Percentiles rank a stretch among this genome's conserved stretches.
Evolutionary conservation across 2,888 invertebrate species (phyloP).

Genomic region (Lasioglossum vierecki): DNA sequence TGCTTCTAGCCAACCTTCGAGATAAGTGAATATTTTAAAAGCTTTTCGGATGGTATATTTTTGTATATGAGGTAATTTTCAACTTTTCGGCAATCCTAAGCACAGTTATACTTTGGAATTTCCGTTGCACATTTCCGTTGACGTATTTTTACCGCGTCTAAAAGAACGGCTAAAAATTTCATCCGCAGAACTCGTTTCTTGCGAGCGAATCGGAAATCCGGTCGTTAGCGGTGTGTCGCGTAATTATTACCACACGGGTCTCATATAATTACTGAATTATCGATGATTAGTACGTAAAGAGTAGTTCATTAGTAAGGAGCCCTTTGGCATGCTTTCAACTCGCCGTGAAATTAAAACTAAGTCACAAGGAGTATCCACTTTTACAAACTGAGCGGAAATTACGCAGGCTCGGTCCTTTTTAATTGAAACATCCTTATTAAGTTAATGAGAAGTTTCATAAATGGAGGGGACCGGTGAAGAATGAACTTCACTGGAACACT

Average conservation of each 20-base stretch:
- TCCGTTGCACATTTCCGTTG: neutral
- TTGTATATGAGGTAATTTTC: neutral
- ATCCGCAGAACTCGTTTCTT: conserved; percentile 2
- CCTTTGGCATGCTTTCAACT: conserved; percentile 41
- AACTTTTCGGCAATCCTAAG: neutral
- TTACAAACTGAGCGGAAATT: conserved; percentile 23
- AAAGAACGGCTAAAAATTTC: neutral
- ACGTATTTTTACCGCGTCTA: neutral
- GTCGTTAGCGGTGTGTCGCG: conserved; percentile 23
- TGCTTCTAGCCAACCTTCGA: neutral
- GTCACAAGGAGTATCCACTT: conserved; percentile 27
- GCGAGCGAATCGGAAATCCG: conserved; percentile 10
- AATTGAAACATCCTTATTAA: conserved; percentile 37
- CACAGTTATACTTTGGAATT: neutral
- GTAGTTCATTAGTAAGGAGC: conserved; percentile 42
- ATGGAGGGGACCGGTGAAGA: neutral
- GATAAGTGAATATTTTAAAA: neutral
- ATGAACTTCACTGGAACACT: neutral
- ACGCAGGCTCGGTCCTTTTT: conserved; percentile 14
- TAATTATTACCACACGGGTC: conserved; percentile 34
- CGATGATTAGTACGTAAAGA: conserved; percentile 44
- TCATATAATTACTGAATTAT: conserved; percentile 49
- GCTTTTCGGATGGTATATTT: neutral
- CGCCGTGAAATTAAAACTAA: conserved; percentile 52
- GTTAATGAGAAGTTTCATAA: conserved; percentile 37